A percentile compares a stretch with the other conserved stretches of the same genome.
Evolutionary conservation across 53 echinoderm and acorn worm genomes (phyloP).

Genomic region (Crossaster papposus): DNA sequence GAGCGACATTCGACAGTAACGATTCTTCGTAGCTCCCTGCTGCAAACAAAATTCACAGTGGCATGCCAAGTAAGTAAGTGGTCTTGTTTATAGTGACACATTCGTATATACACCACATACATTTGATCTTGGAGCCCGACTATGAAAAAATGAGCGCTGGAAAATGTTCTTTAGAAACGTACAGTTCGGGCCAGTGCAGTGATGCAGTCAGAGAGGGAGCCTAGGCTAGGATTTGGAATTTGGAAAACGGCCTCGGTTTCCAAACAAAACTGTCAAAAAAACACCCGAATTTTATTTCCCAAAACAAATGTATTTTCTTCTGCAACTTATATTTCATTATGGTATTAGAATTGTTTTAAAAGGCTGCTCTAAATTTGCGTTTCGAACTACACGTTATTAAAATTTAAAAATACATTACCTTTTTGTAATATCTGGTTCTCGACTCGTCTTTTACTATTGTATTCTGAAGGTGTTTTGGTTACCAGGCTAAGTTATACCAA

Average conservation of each 20-base stretch:
- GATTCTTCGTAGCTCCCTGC: neutral
- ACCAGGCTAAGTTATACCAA: neutral
- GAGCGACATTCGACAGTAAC: neutral
- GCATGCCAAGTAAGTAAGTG: conserved; percentile 42
- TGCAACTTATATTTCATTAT: neutral
- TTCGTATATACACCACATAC: neutral
- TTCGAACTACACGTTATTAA: neutral
- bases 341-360: neutral
- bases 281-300: neutral
- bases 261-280: neutral
- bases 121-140: neutral
- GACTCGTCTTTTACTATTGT: neutral
- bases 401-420: neutral
- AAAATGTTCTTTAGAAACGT: conserved; percentile 13
- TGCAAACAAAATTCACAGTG: neutral
- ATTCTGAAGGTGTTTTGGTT: neutral
- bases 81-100: neutral
- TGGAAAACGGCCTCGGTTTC: too few species aligned
- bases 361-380: neutral
- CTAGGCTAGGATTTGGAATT: too few species aligned
- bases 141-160: conserved; percentile 7
- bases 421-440: neutral
- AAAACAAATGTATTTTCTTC: neutral
- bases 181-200: too few species aligned
- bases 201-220: too few species aligned